Base-by-base conservation (phyloP, 2,113 vertebrate genomes). In the Ammodytes marinus region DNA sequence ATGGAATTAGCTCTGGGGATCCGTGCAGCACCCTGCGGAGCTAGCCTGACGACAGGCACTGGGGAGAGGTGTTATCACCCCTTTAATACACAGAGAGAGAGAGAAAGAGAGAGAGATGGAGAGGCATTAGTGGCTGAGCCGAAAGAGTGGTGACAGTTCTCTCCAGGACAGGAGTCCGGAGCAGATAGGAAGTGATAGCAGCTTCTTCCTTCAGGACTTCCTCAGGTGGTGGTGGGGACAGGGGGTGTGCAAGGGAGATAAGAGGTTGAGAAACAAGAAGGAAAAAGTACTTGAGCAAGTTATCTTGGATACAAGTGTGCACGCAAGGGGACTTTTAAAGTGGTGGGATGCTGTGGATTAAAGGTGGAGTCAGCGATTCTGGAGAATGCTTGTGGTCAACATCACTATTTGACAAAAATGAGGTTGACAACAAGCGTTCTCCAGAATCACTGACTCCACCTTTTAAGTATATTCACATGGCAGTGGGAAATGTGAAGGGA, bases 71-170 rank as follows among this genome's bases (percentile, higher is more conserved):
- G 90, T 90, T 90, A 91, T 93, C 90, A 72, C 85, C 65, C 72
- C 82, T 84, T 85, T 87, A 91, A 93, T 27, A 89, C 87, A 83
- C 67, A 64, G 57, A 58, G 82, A 79, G 85, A 73, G 72, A 27
- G 27, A 27, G 27, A 27, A 27, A 2, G 27, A 27, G 27, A 27
- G 67, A 64, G 57, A 58, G 82, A 79, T n/a, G n/a, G 85, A 73
- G 85, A 88, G 79, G 82, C 83, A 77, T 89, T 90, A 88, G 84
- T 71, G 81, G 73, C 79, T 63, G 73, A 70, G 75, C 19, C 27
- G 70, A 74, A 69, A 50, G 58, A 74, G 91, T 79, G 92, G 60
- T 92, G 91, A 94, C 92, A 92, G 87, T 49, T 91, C 74, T 89
- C 82, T 58, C 14, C 87, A 76, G 85, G 92, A 91, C 86, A 84